Conservation (phyloP, 2,888 invertebrate genomes). For the Poecilus cupreus region DNA sequence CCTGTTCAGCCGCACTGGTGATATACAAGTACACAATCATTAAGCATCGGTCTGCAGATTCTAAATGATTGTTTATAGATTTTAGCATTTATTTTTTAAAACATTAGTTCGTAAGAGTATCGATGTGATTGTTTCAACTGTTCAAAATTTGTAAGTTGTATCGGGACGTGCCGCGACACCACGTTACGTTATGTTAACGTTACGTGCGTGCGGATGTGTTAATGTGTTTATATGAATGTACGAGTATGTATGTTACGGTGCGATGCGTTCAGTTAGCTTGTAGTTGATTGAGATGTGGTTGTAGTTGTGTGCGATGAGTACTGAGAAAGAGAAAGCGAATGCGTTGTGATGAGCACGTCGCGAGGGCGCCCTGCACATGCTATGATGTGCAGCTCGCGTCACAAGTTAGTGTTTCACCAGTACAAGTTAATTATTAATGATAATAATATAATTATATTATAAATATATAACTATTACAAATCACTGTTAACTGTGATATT, state of each 20-base stretch:
- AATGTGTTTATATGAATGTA: constrained; percentile 23
- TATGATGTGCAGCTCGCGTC: constrained; percentile 34
- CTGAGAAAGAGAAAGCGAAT: constrained; percentile 28
- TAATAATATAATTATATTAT: constrained; percentile 54
- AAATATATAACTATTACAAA: constrained; percentile 58
- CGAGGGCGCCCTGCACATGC: constrained; percentile 32
- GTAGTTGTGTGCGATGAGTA: constrained; percentile 24
- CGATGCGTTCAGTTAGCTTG: constrained; percentile 24
- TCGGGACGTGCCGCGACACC: constrained; percentile 46
- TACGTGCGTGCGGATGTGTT: constrained; percentile 14
- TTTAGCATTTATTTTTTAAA: constrained; percentile 60
- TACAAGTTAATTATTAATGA: constrained; percentile 58
- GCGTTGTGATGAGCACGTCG: constrained; percentile 45
- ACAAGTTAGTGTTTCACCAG: constrained; percentile 59
- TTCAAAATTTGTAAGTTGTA: constrained; percentile 57
- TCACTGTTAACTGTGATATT: constrained; percentile 61
- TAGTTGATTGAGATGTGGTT: constrained; percentile 26
- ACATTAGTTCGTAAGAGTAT: constrained; percentile 60
- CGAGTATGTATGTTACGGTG: not conserved
- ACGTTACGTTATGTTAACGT: constrained; percentile 23
- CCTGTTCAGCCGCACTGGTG: constrained; percentile 73
- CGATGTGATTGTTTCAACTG: constrained; percentile 61
- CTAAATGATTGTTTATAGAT: constrained; percentile 60
- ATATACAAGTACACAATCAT: constrained; percentile 64
- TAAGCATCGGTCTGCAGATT: constrained; percentile 48